A percentile compares a stretch with the other conserved stretches of the same genome.
Conservation (phyloP, 2,797 vertebrate species). For the Carduelis carduelis region DNA sequence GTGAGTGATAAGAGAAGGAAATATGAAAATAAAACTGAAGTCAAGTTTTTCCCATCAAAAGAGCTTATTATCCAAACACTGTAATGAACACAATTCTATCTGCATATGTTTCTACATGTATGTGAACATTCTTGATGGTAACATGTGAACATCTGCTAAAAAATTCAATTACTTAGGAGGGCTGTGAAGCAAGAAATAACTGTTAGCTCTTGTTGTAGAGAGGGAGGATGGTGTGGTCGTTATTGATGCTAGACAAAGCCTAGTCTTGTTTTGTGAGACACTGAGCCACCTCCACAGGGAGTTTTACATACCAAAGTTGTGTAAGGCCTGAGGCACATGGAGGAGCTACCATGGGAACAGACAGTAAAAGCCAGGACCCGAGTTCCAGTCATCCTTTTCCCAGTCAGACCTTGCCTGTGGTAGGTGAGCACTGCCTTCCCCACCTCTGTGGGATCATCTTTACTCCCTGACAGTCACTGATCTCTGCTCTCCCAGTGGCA, state of each 20-base stretch:
- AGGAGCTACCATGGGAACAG: not conserved
- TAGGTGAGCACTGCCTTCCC: not conserved
- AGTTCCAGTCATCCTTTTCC: not conserved
- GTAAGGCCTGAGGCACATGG: not conserved
- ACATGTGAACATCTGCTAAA: not conserved
- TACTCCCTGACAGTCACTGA: fast-evolving
- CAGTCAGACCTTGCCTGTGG: not conserved
- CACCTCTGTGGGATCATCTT: not conserved
- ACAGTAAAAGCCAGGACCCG: not conserved
- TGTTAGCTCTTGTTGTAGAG: not conserved
- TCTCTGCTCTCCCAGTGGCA: not conserved
- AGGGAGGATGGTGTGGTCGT: not conserved
- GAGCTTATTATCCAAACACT: not conserved
- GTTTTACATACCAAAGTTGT: not conserved
- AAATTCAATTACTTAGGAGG: not conserved
- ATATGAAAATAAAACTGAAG: not conserved
- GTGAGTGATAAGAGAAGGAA: not conserved
- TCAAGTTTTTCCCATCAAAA: not conserved
- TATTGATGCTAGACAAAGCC: not conserved
- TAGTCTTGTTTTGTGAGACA: not conserved
- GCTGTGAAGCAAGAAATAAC: not conserved
- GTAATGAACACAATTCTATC: not conserved
- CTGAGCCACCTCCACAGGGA: not conserved
- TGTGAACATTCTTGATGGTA: not conserved
- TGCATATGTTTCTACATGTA: not conserved